These are phyloP conservation scores for Dermolepida albohirtum DNA, from an alignment of 2,888 invertebrate genomes.

Conservation along the genomic window DNA sequence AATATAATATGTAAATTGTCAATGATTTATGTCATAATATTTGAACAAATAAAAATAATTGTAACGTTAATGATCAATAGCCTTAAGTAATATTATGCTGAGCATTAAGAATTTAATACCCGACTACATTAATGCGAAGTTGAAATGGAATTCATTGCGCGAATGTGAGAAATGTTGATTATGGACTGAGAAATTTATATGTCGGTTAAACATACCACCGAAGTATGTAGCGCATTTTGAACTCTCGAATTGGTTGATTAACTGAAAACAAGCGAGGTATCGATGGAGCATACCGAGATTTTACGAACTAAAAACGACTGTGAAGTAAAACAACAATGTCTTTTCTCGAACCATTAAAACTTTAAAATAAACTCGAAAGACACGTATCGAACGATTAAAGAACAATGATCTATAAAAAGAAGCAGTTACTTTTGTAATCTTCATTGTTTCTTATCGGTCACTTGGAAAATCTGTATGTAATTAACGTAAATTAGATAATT, in stretches of 20 bases:
- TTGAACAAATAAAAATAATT: conserved; percentile 29
- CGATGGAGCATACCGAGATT: conserved; percentile 35
- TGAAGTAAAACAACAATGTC: conserved; percentile 34
- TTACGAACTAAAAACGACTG: conserved; percentile 31
- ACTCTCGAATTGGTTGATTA: conserved; percentile 41
- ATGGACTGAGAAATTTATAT: conserved; percentile 36
- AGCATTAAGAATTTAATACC: conserved; percentile 23
- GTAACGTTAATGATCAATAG: conserved; percentile 28
- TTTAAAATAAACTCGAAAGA: conserved; percentile 27
- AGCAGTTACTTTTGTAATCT: conserved; percentile 4
- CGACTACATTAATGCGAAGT: conserved; percentile 10
- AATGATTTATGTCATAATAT: conserved; percentile 34
- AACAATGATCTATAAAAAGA: conserved; percentile 38
- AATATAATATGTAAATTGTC: conserved; percentile 26
- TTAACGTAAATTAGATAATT: conserved; percentile 26
- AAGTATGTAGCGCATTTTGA: conserved; percentile 38
- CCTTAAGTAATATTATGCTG: conserved; percentile 23
- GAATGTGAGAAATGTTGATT: conserved; percentile 39
- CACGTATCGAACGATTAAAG: conserved; percentile 24
- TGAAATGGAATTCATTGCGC: conserved; percentile 29
- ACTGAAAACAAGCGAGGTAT: conserved; percentile 41
- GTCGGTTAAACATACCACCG: conserved; percentile 32
- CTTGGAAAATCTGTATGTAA: conserved; percentile 17
- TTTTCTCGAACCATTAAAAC: conserved; percentile 35
- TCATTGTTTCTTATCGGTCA: conserved; percentile 31